Conservation (phyloP, 2,113 vertebrate species). For the Eudyptes chrysolophus region DNA sequence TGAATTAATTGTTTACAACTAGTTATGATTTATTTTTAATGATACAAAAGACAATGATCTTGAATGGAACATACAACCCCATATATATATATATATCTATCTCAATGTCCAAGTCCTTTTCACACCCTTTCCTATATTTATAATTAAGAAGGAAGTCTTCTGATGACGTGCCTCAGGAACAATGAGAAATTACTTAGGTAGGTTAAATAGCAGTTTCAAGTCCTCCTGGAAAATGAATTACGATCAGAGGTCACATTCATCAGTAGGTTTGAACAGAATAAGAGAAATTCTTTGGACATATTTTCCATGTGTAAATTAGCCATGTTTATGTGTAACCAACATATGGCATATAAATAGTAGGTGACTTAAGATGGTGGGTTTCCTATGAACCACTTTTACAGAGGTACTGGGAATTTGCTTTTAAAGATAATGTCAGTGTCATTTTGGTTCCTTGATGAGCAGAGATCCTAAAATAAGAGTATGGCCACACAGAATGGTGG, state of each 20-base stretch:
- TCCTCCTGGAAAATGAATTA: conserved; percentile 19
- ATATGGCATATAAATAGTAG: background rate
- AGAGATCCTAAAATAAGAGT: background rate
- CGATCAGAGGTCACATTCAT: background rate
- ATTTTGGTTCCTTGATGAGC: background rate
- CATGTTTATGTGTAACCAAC: background rate
- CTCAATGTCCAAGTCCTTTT: conserved; percentile 49
- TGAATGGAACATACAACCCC: conserved; percentile 4
- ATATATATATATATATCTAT: conserved; percentile 54
- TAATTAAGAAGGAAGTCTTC: conserved; percentile 70
- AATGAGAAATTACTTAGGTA: conserved; percentile 37
- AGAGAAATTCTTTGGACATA: background rate
- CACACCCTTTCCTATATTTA: conserved; percentile 81
- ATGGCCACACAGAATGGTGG: rapidly evolving
- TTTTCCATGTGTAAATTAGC: background rate
- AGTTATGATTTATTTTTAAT: conserved; percentile 58
- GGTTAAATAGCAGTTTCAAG: conserved; percentile 3
- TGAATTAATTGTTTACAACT: conserved; percentile 39
- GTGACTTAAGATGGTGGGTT: background rate
- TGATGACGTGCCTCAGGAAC: conserved; percentile 6
- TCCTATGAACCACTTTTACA: background rate
- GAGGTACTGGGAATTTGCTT: background rate
- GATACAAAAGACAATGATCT: conserved; percentile 35
- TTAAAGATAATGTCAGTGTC: background rate
- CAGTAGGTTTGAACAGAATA: background rate